phyloP scores from a whole-genome alignment of 1,140 invertebrate genomes.

The Trachelipus rathkii region DNA sequence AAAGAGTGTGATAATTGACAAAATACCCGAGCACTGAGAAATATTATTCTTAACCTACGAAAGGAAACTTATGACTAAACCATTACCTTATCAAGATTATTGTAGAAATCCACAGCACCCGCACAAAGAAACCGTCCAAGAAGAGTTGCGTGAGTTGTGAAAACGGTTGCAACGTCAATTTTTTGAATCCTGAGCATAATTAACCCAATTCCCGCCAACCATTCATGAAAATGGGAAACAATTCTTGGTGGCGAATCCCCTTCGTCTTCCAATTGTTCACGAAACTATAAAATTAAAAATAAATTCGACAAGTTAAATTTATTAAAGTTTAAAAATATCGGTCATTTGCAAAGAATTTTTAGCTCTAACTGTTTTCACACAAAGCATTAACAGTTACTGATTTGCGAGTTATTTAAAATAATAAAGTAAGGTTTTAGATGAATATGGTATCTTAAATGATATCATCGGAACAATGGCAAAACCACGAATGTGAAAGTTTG shows the following conservation, averaged over 20 bases:
- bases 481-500: too few relatives aligned
- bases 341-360: not conserved
- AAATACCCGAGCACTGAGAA: too few relatives aligned
- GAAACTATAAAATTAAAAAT: conserved; percentile 21
- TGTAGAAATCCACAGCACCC: conserved; percentile 97
- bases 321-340: too few relatives aligned
- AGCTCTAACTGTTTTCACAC: too few relatives aligned
- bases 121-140: conserved; percentile 96
- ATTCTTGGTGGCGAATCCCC: conserved; percentile 65
- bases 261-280: conserved; percentile 49
- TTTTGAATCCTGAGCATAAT: conserved; percentile 79
- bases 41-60: too few relatives aligned
- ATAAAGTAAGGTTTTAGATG: not conserved
- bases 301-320: too few relatives aligned
- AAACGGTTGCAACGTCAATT: conserved; percentile 92
- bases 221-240: conserved; percentile 57
- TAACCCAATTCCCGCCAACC: conserved; percentile 93
- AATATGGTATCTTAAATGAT: not conserved
- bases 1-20: too few relatives aligned
- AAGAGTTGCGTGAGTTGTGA: conserved; percentile 98
- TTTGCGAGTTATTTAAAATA: not conserved
- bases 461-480: too few relatives aligned
- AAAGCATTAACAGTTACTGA: too few relatives aligned
- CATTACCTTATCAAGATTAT: conserved; percentile 87
- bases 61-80: not conserved